These are phyloP conservation scores for Synanthedon tipuliformis DNA, from an alignment of 2,888 invertebrate species.

Conservation along the genomic window DNA sequence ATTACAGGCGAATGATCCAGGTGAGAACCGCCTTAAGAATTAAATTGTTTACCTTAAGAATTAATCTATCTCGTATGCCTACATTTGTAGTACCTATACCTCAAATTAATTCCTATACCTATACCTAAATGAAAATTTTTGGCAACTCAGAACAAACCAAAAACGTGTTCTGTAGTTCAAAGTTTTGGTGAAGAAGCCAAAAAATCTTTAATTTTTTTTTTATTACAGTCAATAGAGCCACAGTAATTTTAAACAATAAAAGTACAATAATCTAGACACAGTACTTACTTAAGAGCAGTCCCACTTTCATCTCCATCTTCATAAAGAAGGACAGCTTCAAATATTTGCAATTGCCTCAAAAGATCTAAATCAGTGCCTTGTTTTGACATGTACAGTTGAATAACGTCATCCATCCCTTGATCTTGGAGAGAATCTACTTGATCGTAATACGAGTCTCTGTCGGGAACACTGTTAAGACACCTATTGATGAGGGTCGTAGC, in stretches of 20 bases:
- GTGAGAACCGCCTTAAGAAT: too few species aligned
- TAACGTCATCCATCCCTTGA: slow-evolving; percentile 89
- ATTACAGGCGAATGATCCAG: too few species aligned
- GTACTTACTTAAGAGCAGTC: slow-evolving; percentile 69
- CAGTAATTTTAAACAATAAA: neutral
- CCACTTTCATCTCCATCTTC: slow-evolving; percentile 80
- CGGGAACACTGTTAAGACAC: slow-evolving; percentile 91
- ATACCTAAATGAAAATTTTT: too few species aligned
- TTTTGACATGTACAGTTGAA: slow-evolving; percentile 89
- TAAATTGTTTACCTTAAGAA: too few species aligned
- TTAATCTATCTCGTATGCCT: too few species aligned
- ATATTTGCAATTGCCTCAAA: slow-evolving; percentile 92
- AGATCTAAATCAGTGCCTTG: slow-evolving; percentile 94
- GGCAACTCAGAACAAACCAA: too few species aligned
- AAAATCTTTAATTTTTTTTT: too few species aligned
- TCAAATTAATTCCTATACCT: too few species aligned
- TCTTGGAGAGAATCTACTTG: slow-evolving; percentile 96
- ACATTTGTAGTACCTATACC: too few species aligned
- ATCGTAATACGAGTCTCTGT: slow-evolving; percentile 97
- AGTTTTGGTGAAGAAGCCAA: too few species aligned
- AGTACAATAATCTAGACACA: neutral
- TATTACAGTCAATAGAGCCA: too few species aligned
- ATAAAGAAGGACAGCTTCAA: slow-evolving; percentile 91
- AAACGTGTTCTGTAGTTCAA: too few species aligned
- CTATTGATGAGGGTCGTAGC: slow-evolving; percentile 97